Percentiles rank a stretch among this genome's conserved stretches.
Conservation (phyloP, 1,140 invertebrate species). For the Drusus annulatus region DNA sequence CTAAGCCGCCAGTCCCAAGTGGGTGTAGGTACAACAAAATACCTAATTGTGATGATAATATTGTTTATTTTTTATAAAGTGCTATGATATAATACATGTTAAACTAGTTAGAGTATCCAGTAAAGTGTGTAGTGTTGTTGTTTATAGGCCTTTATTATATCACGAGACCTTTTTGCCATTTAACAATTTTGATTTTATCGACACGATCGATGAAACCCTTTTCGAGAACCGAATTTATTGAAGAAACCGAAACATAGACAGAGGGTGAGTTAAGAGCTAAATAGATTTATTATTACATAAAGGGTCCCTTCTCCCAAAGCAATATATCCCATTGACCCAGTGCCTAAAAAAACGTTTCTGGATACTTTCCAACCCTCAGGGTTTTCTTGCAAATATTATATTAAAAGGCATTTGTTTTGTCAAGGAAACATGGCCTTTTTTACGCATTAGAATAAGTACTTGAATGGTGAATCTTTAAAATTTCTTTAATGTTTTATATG, state of each 20-base stretch:
- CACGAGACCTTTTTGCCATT: too few relatives aligned
- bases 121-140: too few relatives aligned
- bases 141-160: too few relatives aligned
- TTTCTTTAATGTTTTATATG: too few relatives aligned
- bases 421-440: neutral
- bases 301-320: conserved; percentile 36
- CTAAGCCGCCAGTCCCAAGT: too few relatives aligned
- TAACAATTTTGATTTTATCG: too few relatives aligned
- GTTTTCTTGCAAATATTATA: conserved; percentile 3
- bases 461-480: neutral
- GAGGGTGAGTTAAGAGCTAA: conserved; percentile 32
- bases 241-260: neutral
- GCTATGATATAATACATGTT: too few relatives aligned
- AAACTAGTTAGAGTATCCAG: too few relatives aligned
- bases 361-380: conserved; percentile 14
- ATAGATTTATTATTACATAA: conserved; percentile 49
- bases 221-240: neutral
- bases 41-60: too few relatives aligned
- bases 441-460: neutral
- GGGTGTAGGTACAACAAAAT: too few relatives aligned
- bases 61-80: too few relatives aligned
- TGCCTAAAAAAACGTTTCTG: conserved; percentile 33
- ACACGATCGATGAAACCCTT: too few relatives aligned
- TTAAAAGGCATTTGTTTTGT: neutral
- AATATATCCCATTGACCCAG: conserved; percentile 40